Conservation (phyloP, 2,888 invertebrate species). For the Dioctria rufipes region DNA sequence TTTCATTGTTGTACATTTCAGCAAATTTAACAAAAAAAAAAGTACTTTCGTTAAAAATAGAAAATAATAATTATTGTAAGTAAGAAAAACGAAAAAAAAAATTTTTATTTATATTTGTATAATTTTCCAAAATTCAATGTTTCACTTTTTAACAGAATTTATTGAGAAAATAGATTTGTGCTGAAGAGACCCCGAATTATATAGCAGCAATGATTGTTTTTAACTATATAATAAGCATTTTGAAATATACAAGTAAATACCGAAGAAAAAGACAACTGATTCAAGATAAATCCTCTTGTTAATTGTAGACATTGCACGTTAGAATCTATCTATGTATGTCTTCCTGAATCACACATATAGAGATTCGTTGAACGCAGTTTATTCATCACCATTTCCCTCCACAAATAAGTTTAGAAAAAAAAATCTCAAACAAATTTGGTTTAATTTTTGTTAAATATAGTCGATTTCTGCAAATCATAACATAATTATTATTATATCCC, state of each 20-base stretch:
- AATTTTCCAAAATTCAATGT: not conserved
- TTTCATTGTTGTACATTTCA: not conserved
- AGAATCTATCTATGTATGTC: conserved; percentile 9
- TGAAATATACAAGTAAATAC: not conserved
- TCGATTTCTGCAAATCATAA: not conserved
- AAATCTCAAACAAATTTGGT: no score
- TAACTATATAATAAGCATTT: not conserved
- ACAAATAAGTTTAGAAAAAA: not conserved
- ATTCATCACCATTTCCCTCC: not conserved
- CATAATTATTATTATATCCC: conserved; percentile 59
- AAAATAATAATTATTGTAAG: no score
- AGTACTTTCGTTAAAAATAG: no score
- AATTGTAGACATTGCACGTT: conserved; percentile 23
- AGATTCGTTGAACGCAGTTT: not conserved
- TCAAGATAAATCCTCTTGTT: not conserved
- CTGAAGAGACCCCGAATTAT: not conserved
- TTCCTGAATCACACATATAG: conserved; percentile 29
- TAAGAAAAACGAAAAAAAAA: not conserved
- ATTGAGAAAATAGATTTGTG: not conserved
- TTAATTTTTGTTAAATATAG: not conserved
- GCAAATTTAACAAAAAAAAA: not conserved
- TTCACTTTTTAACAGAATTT: not conserved
- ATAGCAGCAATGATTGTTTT: not conserved
- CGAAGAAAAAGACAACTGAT: not conserved
- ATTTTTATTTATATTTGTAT: no score